phyloP scores from a whole-genome alignment of 2,888 invertebrate species.

The Trichogramma evanescens region DNA sequence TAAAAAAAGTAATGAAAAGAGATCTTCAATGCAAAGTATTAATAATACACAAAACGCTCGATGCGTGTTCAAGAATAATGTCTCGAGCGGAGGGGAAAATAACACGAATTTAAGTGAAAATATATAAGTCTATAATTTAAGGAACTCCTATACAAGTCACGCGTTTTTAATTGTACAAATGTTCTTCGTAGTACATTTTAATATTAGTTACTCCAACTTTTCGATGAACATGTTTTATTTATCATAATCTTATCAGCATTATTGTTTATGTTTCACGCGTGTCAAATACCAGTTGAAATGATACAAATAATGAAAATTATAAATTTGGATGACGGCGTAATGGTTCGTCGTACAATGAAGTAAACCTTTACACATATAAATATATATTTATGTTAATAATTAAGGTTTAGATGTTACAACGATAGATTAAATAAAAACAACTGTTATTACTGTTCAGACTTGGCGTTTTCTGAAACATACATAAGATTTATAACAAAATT shows the following conservation, averaged over 20 bases:
- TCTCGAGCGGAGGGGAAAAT: conserved; percentile 8
- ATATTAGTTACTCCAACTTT: conserved; percentile 30
- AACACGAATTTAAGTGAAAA: conserved; percentile 15
- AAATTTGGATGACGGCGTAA: conserved; percentile 34
- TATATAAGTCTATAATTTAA: conserved; percentile 9
- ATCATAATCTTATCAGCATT: not conserved
- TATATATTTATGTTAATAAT: conserved; percentile 29
- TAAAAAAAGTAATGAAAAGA: not conserved
- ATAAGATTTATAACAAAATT: not conserved
- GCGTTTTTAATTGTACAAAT: conserved; percentile 32
- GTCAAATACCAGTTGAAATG: conserved; percentile 25
- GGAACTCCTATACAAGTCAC: conserved; percentile 5
- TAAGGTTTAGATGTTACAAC: conserved; percentile 25
- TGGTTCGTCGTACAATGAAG: conserved; percentile 47
- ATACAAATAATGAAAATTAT: conserved; percentile 34
- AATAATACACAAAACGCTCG: not conserved
- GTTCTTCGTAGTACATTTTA: conserved; percentile 37
- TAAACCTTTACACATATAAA: conserved; percentile 34
- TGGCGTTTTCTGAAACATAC: conserved; percentile 35
- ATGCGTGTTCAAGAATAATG: not conserved
- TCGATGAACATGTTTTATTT: conserved; percentile 26
- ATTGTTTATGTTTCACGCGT: conserved; percentile 1
- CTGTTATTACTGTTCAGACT: conserved; percentile 21
- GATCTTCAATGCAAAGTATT: conserved; percentile 8
- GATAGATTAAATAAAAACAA: conserved; percentile 21